Evolutionary conservation across 2,888 invertebrate species (phyloP).

Genomic region (Philereme transversata): DNA sequence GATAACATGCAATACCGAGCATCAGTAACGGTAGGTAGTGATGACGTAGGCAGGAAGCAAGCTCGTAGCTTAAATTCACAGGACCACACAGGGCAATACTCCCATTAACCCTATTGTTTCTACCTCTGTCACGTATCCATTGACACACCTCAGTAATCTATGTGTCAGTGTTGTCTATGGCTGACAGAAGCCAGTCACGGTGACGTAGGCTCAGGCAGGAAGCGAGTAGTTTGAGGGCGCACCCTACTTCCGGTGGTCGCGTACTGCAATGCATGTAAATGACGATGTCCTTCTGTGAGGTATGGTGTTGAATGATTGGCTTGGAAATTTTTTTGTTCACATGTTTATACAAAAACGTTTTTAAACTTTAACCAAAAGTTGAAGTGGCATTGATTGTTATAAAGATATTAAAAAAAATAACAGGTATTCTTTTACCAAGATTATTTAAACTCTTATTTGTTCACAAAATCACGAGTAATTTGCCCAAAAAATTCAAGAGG

Average conservation of each 20-base stretch:
- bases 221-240: conserved; percentile 75
- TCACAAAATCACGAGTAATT: too few species aligned
- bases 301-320: conserved; percentile 16
- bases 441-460: too few species aligned
- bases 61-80: conserved; percentile 12
- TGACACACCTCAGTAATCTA: conserved; percentile 16
- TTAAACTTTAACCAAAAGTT: neutral
- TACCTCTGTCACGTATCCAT: conserved; percentile 22
- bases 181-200: conserved; percentile 32
- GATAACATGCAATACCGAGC: neutral
- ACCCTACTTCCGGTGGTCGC: conserved; percentile 76
- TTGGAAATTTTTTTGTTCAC: conserved; percentile 1
- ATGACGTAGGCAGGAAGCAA: conserved; percentile 11
- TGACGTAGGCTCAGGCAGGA: conserved; percentile 65
- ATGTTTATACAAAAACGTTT: neutral
- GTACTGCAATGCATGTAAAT: conserved; percentile 74
- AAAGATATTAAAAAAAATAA: too few species aligned
- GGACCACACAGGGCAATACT: conserved; percentile 14
- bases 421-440: too few species aligned
- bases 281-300: conserved; percentile 20
- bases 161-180: conserved; percentile 18
- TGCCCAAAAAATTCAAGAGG: too few species aligned
- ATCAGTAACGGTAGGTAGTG: conserved; percentile 1
- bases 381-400: neutral
- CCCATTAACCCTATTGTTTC: conserved; percentile 14